Evolutionary conservation across 2,888 invertebrate species (phyloP).

Genomic region (Diaperis boleti): DNA sequence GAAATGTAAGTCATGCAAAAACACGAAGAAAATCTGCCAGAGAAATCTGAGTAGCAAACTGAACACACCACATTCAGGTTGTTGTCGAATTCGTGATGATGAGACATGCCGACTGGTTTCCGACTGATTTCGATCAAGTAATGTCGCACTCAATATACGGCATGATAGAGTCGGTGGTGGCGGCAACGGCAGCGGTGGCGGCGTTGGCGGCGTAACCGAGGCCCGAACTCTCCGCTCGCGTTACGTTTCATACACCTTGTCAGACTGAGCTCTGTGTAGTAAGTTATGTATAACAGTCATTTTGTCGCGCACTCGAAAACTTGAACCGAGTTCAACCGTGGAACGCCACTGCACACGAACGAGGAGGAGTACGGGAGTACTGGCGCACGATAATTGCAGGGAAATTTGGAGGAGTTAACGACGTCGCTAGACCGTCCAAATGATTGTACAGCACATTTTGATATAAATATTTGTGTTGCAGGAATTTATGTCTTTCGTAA

Average conservation of each 20-base stretch:
- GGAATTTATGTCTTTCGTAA: too few relatives aligned
- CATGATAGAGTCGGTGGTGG: slow-evolving; percentile 38
- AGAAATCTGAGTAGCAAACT: too few relatives aligned
- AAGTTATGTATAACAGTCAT: slow-evolving; percentile 44
- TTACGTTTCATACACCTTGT: slow-evolving; percentile 44
- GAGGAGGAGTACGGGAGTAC: slow-evolving; percentile 19
- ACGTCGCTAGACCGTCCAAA: too few relatives aligned
- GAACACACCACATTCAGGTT: slow-evolving; percentile 43
- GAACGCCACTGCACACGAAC: slow-evolving; percentile 39
- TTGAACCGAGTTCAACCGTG: slow-evolving; percentile 41
- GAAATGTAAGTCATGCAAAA: slow-evolving; percentile 31
- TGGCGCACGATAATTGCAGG: slow-evolving; percentile 34
- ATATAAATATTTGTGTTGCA: too few relatives aligned
- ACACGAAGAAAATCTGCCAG: slow-evolving; percentile 1
- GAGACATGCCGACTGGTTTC: slow-evolving; percentile 41
- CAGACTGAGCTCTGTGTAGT: slow-evolving; percentile 45
- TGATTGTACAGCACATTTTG: too few relatives aligned
- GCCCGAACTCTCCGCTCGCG: slow-evolving; percentile 37
- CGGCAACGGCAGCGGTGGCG: slow-evolving; percentile 30
- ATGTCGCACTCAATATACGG: slow-evolving; percentile 41
- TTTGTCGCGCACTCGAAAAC: slow-evolving; percentile 46
- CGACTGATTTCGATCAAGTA: slow-evolving; percentile 39
- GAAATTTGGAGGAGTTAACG: too few relatives aligned
- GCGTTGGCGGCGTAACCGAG: slow-evolving; percentile 31
- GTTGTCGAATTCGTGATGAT: slow-evolving; percentile 41